These are phyloP conservation scores for Microplitis manilae DNA, from an alignment of 2,888 invertebrate genomes.

Conservation along the genomic window DNA sequence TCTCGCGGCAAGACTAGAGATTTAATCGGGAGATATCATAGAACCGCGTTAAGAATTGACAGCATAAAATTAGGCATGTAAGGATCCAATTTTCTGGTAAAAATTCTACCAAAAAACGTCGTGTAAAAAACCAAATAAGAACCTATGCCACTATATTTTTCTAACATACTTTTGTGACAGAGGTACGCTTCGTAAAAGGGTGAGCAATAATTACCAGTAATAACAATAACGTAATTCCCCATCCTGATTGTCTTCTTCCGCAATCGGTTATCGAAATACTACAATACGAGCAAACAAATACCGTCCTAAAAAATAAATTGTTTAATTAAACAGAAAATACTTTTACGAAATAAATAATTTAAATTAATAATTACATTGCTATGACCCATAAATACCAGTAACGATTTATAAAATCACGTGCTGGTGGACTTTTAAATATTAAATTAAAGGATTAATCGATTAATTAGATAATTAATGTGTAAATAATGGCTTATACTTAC, in stretches of 20 bases:
- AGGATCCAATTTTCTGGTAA: too few species aligned
- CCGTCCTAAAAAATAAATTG: slow-evolving; percentile 47
- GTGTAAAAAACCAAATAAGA: too few species aligned
- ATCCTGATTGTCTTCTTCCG: slow-evolving; percentile 71
- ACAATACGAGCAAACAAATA: slow-evolving; percentile 66
- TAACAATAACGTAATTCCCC: slow-evolving; percentile 72
- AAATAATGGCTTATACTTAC: slow-evolving; percentile 52
- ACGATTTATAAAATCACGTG: slow-evolving; percentile 56
- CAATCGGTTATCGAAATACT: slow-evolving; percentile 72
- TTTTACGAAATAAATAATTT: neutral
- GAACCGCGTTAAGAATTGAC: too few species aligned
- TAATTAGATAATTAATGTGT: slow-evolving; percentile 19
- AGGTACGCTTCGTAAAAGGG: too few species aligned
- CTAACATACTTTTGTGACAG: too few species aligned
- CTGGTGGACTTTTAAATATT: slow-evolving; percentile 49
- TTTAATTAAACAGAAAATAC: neutral
- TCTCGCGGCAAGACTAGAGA: too few species aligned
- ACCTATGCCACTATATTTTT: too few species aligned
- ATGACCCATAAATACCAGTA: slow-evolving; percentile 60
- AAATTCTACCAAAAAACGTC: too few species aligned
- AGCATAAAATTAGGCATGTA: too few species aligned
- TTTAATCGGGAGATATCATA: too few species aligned
- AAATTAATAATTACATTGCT: slow-evolving; percentile 60
- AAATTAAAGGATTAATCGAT: neutral
- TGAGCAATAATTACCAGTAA: slow-evolving; percentile 52